Evolutionary conservation across 2,797 vertebrate species (phyloP), one percentile per base, ranked within the genome.

Genomic region (Anabacerthia variegaticeps): DNA sequence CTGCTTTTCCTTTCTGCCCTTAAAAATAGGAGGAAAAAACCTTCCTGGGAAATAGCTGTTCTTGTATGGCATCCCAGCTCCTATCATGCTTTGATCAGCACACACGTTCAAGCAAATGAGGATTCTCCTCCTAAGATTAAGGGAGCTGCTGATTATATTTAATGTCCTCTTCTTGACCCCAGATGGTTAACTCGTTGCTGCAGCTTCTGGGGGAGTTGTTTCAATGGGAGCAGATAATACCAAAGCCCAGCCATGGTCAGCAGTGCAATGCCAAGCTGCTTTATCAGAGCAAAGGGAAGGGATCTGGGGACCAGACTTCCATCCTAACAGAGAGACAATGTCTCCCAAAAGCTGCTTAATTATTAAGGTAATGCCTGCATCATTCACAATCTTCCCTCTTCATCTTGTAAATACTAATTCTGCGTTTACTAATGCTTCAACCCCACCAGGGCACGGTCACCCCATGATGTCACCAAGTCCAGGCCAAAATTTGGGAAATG

Each of bases 121-220:
- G 73, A 88, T 69, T 88, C 89, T 92, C 44, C 61, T 71, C 39
- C 68, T 27, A 86, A 94, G 82, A 94, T 90, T 84, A 92, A 95
- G 81, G 51, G 74, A 89, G 41, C 12, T 55, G 30, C n/a, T 93
- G 89, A 72, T 94, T 85, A 77, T 92, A 84, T 95, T 89, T 95
- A 93, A 94, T 48, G 88, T 62, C 94, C 89, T 92, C 59, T 83
- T 91, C 74, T 89, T 95, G 91, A 96, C 92, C 92, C 83, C 72
- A 34, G 66, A 43, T 52, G 39, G 85, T 81, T 88, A 94, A 89
- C 82, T 75, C 20, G 0, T 44, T 10, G 3, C 41, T 49, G 61
- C 58, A 85, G 79, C 76, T 91, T 93, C 83, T 69, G 59, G 19
- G 48, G 43, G 49, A 87, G 63, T 28, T 83, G 36, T 77, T 79